phyloP scores from a whole-genome alignment of 2,888 invertebrate species.

The Mystacides longicornis region DNA sequence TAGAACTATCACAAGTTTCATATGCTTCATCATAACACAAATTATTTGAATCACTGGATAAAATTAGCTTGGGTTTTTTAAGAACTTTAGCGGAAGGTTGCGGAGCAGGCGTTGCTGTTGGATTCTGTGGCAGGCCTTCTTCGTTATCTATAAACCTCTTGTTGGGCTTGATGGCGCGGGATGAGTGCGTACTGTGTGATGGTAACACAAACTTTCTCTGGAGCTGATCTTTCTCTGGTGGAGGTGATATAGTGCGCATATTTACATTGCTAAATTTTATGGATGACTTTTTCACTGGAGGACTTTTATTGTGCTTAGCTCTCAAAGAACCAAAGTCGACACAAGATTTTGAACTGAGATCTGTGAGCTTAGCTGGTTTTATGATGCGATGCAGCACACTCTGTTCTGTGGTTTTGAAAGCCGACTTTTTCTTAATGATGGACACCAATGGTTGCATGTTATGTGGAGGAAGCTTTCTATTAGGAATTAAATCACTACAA shows the following conservation, averaged over 20 bases:
- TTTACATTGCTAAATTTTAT: conserved; percentile 43
- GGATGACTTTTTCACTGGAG: conserved; percentile 27
- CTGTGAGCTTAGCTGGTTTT: conserved; percentile 55
- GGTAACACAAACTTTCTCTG: conserved; percentile 66
- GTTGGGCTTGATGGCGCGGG: conserved; percentile 81
- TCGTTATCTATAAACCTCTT: conserved; percentile 72
- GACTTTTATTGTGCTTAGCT: conserved; percentile 43
- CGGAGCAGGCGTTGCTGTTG: conserved; percentile 28
- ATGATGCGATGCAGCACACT: conserved; percentile 53
- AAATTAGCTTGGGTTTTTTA: conserved; percentile 46
- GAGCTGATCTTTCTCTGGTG: conserved; percentile 35
- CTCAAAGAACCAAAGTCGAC: conserved; percentile 45
- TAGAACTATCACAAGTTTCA: conserved; percentile 30
- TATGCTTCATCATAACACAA: conserved; percentile 34
- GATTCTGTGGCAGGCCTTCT: conserved; percentile 37
- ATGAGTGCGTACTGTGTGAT: conserved; percentile 74
- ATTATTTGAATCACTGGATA: conserved; percentile 38
- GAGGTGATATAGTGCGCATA: conserved; percentile 43
- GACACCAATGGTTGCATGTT: conserved; percentile 54
- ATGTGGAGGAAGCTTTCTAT: conserved; percentile 51
- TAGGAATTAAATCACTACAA: conserved; percentile 52
- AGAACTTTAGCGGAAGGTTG: conserved; percentile 39
- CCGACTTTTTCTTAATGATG: conserved; percentile 57
- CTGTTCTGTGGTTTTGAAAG: conserved; percentile 49
- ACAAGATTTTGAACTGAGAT: conserved; percentile 52